A percentile compares a stretch with the other conserved stretches of the same genome.
Conservation (phyloP, 37 sponge, comb jelly and placozoan genomes). For the Hexactinellida sp. region DNA sequence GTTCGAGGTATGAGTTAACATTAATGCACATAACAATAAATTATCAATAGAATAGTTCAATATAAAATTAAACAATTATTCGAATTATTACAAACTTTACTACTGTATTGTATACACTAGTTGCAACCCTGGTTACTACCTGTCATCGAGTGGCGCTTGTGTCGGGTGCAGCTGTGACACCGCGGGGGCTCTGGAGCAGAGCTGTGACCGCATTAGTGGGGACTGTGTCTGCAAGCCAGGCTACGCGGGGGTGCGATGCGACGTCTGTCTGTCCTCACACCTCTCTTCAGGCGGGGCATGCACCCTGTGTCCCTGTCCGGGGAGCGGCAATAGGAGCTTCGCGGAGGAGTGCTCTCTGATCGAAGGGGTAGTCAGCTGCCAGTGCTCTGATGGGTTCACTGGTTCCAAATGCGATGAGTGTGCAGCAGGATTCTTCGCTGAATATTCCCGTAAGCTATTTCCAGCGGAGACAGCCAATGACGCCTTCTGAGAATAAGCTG, state of each 20-base stretch:
- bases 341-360: neutral
- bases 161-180: neutral
- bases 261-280: neutral
- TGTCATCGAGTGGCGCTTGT: neutral
- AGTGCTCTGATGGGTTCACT: neutral
- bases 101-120: neutral
- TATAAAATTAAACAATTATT: too few relatives aligned
- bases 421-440: neutral
- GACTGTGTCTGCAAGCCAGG: neutral
- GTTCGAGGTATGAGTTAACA: slow-evolving; percentile 13
- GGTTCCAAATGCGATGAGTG: neutral
- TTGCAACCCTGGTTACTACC: neutral
- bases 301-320: neutral
- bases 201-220: neutral
- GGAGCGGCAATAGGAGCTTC: neutral
- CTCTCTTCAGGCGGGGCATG: neutral
- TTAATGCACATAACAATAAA: too few relatives aligned
- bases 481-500: too few relatives aligned
- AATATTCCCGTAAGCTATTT: neutral
- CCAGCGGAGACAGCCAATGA: too few relatives aligned
- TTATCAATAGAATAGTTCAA: too few relatives aligned
- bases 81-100: too few relatives aligned
- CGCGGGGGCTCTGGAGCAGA: neutral
- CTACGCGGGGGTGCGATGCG: neutral
- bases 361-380: neutral